phyloP scores from a whole-genome alignment of 2,888 invertebrate species.

The Bellardia bayeri region DNA sequence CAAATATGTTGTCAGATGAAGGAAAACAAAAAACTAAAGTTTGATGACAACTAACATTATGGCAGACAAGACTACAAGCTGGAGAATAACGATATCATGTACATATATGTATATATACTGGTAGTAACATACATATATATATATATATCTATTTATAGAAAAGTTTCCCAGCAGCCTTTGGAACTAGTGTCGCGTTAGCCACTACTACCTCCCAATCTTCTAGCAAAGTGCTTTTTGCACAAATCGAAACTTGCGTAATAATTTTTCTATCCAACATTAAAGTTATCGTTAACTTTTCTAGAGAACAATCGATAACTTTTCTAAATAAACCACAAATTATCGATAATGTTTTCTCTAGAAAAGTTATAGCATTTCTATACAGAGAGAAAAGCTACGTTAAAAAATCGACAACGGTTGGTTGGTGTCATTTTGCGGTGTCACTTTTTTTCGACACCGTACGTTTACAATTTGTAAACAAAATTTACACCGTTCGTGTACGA shows the following conservation, averaged over 20 bases:
- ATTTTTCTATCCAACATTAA: neutral
- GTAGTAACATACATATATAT: too few relatives aligned
- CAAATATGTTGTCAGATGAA: slow-evolving; percentile 15
- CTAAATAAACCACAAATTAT: neutral
- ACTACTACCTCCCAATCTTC: too few relatives aligned
- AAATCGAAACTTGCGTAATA: neutral
- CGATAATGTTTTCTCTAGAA: neutral
- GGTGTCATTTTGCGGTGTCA: too few relatives aligned
- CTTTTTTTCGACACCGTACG: too few relatives aligned
- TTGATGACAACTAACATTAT: slow-evolving; percentile 67
- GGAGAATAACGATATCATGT: neutral
- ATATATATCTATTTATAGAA: too few relatives aligned
- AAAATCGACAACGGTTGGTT: too few relatives aligned
- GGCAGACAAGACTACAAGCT: slow-evolving; percentile 59
- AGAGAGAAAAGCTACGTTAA: neutral
- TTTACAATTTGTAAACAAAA: too few relatives aligned
- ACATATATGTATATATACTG: too few relatives aligned
- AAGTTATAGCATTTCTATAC: neutral
- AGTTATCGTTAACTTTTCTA: neutral
- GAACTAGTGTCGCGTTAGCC: too few relatives aligned
- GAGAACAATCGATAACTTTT: neutral
- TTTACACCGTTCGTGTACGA: too few relatives aligned
- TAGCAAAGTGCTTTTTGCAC: neutral
- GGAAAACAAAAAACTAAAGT: slow-evolving; percentile 20
- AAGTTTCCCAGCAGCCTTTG: too few relatives aligned